Conservation (phyloP, 2,888 invertebrate species). For the Oxycera nigricornis region DNA sequence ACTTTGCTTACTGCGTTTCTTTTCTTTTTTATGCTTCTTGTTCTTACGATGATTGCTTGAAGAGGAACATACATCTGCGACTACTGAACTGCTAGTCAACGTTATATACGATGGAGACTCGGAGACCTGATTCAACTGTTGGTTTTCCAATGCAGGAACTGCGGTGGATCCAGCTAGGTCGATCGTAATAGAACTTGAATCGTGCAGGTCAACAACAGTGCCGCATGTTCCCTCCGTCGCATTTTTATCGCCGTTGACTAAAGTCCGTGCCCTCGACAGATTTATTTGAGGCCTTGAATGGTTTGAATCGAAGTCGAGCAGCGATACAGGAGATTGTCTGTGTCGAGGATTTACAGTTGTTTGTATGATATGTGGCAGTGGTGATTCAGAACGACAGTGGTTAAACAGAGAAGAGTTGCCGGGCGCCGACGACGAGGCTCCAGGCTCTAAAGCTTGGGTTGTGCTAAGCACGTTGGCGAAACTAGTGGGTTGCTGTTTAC, state of each 20-base stretch:
- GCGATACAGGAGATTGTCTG: neutral
- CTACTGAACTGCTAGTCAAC: neutral
- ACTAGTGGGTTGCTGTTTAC: constrained; percentile 50
- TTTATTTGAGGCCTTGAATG: neutral
- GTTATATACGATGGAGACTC: neutral
- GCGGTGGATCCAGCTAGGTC: constrained; percentile 21
- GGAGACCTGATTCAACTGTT: neutral
- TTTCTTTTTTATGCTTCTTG: constrained; percentile 47
- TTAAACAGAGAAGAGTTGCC: neutral
- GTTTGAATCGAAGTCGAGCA: constrained; percentile 16
- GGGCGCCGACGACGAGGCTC: neutral
- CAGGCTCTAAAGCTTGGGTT: neutral
- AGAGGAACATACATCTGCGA: neutral
- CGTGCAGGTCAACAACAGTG: neutral
- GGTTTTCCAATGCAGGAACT: neutral
- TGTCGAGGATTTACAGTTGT: neutral
- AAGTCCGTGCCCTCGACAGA: neutral
- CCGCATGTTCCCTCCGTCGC: neutral
- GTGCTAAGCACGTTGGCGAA: constrained; percentile 51
- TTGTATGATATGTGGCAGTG: neutral
- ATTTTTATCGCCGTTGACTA: neutral
- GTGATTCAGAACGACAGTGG: neutral
- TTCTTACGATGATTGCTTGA: constrained; percentile 44
- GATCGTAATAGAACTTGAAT: neutral
- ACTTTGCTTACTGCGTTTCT: constrained; percentile 40